Conservation (phyloP, 2,797 vertebrate genomes). For the Gastrophryne carolinensis region DNA sequence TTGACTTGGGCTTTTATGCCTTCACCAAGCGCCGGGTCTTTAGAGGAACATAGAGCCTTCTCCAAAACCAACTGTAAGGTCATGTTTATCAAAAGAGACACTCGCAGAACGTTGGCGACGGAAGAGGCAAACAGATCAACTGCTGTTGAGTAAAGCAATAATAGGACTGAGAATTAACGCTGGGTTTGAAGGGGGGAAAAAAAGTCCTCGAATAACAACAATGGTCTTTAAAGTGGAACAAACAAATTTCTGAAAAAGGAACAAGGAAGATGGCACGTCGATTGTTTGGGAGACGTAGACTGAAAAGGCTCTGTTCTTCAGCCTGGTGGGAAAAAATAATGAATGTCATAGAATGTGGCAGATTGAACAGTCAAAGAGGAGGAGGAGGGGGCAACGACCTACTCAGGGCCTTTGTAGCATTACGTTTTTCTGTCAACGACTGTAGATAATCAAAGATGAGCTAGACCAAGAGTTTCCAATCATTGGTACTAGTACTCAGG, state of each 20-base stretch:
- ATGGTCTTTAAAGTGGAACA: neutral
- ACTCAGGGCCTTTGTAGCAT: too few species aligned
- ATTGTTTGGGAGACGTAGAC: neutral
- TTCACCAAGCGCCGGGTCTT: neutral
- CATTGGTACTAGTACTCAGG: too few species aligned
- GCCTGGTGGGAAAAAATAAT: neutral
- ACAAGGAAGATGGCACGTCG: neutral
- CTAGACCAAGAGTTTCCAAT: too few species aligned
- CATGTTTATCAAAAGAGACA: conserved; percentile 7
- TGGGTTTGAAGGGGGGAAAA: neutral
- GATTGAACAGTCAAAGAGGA: too few species aligned
- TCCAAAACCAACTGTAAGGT: neutral
- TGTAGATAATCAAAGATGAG: too few species aligned
- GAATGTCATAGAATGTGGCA: too few species aligned
- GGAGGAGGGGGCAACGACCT: too few species aligned
- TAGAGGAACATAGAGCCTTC: neutral
- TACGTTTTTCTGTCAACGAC: too few species aligned
- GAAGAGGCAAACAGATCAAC: neutral
- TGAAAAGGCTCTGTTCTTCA: neutral
- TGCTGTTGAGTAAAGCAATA: neutral
- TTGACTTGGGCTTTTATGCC: neutral
- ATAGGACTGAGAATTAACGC: neutral
- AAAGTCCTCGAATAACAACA: neutral
- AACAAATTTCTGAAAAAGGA: conserved; percentile 18
- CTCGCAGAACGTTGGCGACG: neutral